Evolutionary conservation across 2,797 vertebrate species (phyloP).

Genomic region (Tauraco hartlaubi): DNA sequence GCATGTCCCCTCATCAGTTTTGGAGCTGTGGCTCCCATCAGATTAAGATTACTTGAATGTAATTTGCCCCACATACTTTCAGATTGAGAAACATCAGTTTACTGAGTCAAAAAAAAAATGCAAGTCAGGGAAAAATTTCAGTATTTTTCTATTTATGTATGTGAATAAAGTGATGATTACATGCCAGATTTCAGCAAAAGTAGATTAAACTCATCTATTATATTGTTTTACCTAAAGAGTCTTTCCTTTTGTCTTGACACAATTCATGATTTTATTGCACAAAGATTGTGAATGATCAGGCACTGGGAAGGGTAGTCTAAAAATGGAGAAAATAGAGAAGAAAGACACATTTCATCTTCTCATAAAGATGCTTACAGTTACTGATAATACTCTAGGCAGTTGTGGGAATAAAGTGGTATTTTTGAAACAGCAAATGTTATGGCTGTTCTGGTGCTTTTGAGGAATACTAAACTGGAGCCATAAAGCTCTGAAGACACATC

Average conservation of each 20-base stretch:
- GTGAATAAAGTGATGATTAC: not conserved
- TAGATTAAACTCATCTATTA: not conserved
- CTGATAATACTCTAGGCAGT: not conserved
- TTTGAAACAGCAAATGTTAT: not conserved
- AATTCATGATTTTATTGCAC: not conserved
- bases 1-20: not conserved
- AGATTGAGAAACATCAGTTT: not conserved
- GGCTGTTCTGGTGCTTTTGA: not conserved
- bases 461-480: not conserved
- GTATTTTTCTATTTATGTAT: not conserved
- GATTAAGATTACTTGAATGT: not conserved
- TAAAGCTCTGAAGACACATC: not conserved
- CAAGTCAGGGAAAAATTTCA: not conserved
- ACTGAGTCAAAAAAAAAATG: not conserved
- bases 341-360: not conserved
- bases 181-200: not conserved
- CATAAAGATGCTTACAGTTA: not conserved
- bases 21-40: not conserved
- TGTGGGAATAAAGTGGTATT: not conserved
- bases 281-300: not conserved
- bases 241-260: not conserved
- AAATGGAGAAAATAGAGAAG: not conserved
- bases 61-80: not conserved
- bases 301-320: not conserved
- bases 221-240: not conserved